phyloP scores from a whole-genome alignment of 1,140 invertebrate genomes.

The Drosophila guanche region DNA sequence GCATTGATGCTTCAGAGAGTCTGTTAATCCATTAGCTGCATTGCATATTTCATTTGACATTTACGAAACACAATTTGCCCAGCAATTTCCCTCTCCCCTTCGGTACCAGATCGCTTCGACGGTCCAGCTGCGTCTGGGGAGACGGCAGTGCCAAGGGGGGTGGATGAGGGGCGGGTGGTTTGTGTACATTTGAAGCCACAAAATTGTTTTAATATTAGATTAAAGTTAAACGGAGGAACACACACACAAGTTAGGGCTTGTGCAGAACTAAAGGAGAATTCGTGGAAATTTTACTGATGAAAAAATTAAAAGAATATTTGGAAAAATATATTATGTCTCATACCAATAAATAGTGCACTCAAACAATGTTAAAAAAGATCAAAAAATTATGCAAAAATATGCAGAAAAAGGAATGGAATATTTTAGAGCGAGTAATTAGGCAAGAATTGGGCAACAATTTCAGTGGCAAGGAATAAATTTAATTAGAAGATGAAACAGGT shows the following conservation, averaged over 20 bases:
- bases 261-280: too few relatives aligned
- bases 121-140: conserved; percentile 22
- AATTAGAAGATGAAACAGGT: too few relatives aligned
- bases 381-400: too few relatives aligned
- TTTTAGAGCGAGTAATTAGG: too few relatives aligned
- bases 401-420: too few relatives aligned
- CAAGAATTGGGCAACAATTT: too few relatives aligned
- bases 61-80: conserved; percentile 73
- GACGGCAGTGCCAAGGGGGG: conserved; percentile 1
- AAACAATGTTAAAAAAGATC: too few relatives aligned
- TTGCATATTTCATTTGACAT: conserved; percentile 81
- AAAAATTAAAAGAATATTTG: too few relatives aligned
- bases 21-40: conserved; percentile 77
- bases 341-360: too few relatives aligned
- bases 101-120: not conserved
- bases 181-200: conserved; percentile 30
- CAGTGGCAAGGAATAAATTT: too few relatives aligned
- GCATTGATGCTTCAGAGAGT: conserved; percentile 65
- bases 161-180: not conserved
- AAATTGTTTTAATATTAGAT: conserved; percentile 74
- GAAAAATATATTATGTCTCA: too few relatives aligned
- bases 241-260: not conserved
- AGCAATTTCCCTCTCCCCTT: conserved; percentile 19
- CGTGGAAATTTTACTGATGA: too few relatives aligned
- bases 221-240: conserved; percentile 13